A percentile compares a stretch with the other conserved stretches of the same genome.
Evolutionary conservation across 1,140 invertebrate genomes (phyloP).

Genomic region (Diploscapter pachys): DNA sequence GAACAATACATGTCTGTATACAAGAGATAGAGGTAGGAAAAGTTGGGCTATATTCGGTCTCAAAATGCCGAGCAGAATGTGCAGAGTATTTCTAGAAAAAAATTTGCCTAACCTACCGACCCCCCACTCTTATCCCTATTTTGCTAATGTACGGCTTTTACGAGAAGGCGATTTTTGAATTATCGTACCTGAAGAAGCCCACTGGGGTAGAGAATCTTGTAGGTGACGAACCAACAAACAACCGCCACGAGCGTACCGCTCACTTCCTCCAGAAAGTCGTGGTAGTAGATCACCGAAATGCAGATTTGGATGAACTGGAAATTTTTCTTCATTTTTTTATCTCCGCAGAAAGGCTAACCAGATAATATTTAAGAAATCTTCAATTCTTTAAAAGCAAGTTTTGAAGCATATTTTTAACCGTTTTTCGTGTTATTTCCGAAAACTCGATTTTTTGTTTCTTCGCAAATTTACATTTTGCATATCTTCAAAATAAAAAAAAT

Average conservation of each 20-base stretch:
- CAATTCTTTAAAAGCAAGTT: background rate
- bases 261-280: constrained; percentile 64
- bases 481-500: too few relatives aligned
- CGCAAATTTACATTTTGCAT: background rate
- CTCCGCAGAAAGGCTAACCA: background rate
- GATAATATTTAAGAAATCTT: background rate
- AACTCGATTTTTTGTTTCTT: background rate
- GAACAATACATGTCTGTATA: too few relatives aligned
- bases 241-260: constrained; percentile 77
- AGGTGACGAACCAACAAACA: constrained; percentile 84
- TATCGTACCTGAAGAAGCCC: constrained; percentile 32
- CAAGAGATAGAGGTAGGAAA: too few relatives aligned
- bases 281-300: constrained; percentile 54
- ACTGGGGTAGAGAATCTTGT: constrained; percentile 73
- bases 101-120: too few relatives aligned
- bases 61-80: too few relatives aligned
- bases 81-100: too few relatives aligned
- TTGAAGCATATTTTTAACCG: background rate
- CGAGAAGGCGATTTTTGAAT: too few relatives aligned
- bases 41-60: too few relatives aligned
- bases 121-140: too few relatives aligned
- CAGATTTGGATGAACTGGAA: constrained; percentile 53
- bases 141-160: too few relatives aligned
- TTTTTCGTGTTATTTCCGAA: background rate
- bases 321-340: background rate